A percentile compares a stretch with the other conserved stretches of the same genome.
These are phyloP conservation scores for Tylochromis polylepis DNA, from an alignment of 2,113 vertebrate genomes.

Conservation along the genomic window DNA sequence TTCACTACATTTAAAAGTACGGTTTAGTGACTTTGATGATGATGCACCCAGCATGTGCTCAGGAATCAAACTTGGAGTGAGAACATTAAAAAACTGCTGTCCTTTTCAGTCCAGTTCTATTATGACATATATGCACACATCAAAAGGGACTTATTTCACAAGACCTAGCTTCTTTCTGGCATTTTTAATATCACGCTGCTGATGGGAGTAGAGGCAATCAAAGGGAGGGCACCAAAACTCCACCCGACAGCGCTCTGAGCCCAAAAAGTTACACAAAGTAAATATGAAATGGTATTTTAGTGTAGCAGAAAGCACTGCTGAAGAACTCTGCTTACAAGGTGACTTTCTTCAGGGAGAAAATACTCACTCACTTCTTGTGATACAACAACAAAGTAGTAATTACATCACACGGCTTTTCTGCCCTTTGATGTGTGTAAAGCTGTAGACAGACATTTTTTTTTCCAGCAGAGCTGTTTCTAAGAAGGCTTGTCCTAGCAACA, in stretches of 20 bases:
- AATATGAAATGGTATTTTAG: background rate
- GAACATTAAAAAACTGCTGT: background rate
- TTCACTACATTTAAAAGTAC: background rate
- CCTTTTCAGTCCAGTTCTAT: background rate
- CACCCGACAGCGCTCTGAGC: background rate
- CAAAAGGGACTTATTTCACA: background rate
- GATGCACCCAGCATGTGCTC: background rate
- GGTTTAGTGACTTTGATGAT: background rate
- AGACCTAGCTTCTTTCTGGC: background rate
- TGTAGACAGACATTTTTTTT: background rate
- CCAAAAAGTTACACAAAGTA: background rate
- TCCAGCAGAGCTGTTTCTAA: background rate
- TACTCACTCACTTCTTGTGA: background rate
- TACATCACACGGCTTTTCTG: background rate
- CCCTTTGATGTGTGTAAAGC: background rate
- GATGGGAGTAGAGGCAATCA: background rate
- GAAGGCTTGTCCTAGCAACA: background rate
- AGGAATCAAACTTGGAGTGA: background rate
- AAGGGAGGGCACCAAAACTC: background rate
- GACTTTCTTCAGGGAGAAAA: background rate
- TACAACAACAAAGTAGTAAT: background rate
- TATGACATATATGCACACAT: background rate
- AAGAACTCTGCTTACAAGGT: background rate
- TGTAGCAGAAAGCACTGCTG: background rate
- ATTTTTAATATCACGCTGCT: constrained; percentile 2